Conservation (phyloP, 53 echinoderm and acorn worm genomes). For the Apostichopus leukothele region DNA sequence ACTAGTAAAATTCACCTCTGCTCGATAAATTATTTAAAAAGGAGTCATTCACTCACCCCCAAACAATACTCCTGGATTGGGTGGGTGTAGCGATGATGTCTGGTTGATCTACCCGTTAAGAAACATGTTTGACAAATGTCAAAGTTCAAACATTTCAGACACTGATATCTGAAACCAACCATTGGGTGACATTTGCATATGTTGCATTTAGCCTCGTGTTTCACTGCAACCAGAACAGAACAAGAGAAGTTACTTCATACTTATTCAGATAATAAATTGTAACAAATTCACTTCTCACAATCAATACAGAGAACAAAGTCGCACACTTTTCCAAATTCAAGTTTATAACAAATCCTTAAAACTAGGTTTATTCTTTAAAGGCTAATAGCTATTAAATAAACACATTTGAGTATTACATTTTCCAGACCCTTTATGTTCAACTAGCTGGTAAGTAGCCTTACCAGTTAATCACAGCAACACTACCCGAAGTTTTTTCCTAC, state of each 20-base stretch:
- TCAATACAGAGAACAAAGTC: too few species aligned
- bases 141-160: slow-evolving; percentile 92
- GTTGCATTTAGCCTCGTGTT: slow-evolving; percentile 75
- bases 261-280: neutral
- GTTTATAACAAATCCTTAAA: neutral
- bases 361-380: neutral
- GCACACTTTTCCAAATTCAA: too few species aligned
- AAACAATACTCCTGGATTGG: slow-evolving; percentile 83
- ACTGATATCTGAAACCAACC: slow-evolving; percentile 84
- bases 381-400: too few species aligned
- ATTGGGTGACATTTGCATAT: slow-evolving; percentile 83
- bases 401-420: too few species aligned
- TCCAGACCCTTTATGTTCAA: too few species aligned
- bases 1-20: too few species aligned
- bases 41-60: slow-evolving; percentile 44
- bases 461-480: too few species aligned
- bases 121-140: slow-evolving; percentile 94
- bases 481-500: too few species aligned
- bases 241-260: neutral
- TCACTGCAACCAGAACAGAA: slow-evolving; percentile 57
- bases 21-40: neutral
- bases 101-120: slow-evolving; percentile 71
- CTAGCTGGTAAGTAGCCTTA: too few species aligned
- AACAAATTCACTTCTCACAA: neutral
- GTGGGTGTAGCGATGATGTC: slow-evolving; percentile 76